Percentiles rank a stretch among this genome's conserved stretches.
phyloP scores from a whole-genome alignment of 2,113 vertebrate genomes.

The Ahaetulla prasina region DNA sequence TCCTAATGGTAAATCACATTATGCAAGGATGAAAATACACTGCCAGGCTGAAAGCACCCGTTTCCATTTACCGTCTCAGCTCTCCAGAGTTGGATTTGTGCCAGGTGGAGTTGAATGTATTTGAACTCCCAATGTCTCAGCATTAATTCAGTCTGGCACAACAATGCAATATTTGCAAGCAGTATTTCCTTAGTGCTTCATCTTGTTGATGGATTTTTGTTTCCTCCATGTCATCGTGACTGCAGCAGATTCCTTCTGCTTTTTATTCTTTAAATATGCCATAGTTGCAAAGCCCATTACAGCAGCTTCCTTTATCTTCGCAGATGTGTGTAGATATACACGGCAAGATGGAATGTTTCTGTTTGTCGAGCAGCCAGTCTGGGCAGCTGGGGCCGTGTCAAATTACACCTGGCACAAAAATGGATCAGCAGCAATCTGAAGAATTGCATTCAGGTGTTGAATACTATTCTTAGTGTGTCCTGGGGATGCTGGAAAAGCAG shows the following conservation, averaged over 20 bases:
- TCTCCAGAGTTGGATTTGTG: not conserved
- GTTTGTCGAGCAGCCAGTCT: conserved; percentile 55
- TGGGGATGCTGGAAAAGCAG: conserved; percentile 20
- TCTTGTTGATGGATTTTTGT: conserved; percentile 40
- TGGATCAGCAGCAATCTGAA: conserved; percentile 53
- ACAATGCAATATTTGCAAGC: conserved; percentile 24
- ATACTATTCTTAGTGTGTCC: conserved; percentile 44
- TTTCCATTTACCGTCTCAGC: not conserved
- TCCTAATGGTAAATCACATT: not conserved
- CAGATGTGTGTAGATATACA: conserved; percentile 50
- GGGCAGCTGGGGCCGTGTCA: conserved; percentile 59
- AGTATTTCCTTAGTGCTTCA: conserved; percentile 20
- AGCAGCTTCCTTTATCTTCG: conserved; percentile 50
- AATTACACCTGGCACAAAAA: conserved; percentile 59
- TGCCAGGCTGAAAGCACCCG: not conserved
- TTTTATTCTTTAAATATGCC: not conserved
- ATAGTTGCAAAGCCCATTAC: conserved; percentile 33
- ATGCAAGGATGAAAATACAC: conserved; percentile 11
- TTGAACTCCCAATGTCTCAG: conserved; percentile 27
- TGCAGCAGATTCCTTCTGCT: conserved; percentile 12
- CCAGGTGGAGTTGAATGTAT: conserved; percentile 25
- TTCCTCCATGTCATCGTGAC: conserved; percentile 21
- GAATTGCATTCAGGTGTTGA: conserved; percentile 69
- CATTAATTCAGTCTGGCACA: conserved; percentile 25
- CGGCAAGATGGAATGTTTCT: conserved; percentile 61